Evolutionary conservation across 2,888 invertebrate genomes (phyloP).

Genomic region (Auanema freiburgensis): DNA sequence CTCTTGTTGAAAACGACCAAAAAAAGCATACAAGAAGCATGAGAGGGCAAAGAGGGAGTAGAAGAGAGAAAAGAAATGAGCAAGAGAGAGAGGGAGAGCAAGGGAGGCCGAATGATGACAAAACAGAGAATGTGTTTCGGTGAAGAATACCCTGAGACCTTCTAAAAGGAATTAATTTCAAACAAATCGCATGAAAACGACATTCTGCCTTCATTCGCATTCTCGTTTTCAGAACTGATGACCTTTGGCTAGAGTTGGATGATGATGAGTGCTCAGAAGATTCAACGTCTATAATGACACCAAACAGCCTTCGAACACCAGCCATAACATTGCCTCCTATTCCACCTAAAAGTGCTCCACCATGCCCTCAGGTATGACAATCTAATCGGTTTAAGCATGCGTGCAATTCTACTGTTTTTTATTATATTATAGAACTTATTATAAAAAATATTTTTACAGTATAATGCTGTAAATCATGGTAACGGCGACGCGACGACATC

Average conservation of each 20-base stretch:
- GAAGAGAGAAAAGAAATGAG: too few relatives aligned
- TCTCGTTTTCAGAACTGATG: constrained; percentile 54
- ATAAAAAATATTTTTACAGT: background rate
- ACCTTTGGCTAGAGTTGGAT: constrained; percentile 53
- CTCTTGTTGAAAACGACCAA: background rate
- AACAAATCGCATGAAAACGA: background rate
- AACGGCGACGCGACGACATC: background rate
- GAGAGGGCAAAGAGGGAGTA: constrained; percentile 4
- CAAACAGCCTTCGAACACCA: constrained; percentile 11
- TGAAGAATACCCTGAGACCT: background rate
- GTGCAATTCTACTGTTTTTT: background rate
- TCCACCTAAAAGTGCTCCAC: constrained; percentile 24
- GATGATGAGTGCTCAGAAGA: constrained; percentile 42
- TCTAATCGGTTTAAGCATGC: background rate
- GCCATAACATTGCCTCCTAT: constrained; percentile 10
- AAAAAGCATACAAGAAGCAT: background rate
- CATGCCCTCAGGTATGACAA: constrained; percentile 10
- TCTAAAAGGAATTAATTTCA: background rate
- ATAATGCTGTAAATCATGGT: background rate
- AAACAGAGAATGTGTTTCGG: constrained; percentile 3
- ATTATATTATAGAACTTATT: background rate
- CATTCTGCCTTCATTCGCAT: background rate
- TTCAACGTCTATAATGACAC: constrained; percentile 5
- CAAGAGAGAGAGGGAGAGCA: constrained; percentile 12
- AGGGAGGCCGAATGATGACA: background rate